A percentile compares a stretch with the other conserved stretches of the same genome.
phyloP scores from a whole-genome alignment of 2,797 vertebrate genomes.

The Vultur gryphus region DNA sequence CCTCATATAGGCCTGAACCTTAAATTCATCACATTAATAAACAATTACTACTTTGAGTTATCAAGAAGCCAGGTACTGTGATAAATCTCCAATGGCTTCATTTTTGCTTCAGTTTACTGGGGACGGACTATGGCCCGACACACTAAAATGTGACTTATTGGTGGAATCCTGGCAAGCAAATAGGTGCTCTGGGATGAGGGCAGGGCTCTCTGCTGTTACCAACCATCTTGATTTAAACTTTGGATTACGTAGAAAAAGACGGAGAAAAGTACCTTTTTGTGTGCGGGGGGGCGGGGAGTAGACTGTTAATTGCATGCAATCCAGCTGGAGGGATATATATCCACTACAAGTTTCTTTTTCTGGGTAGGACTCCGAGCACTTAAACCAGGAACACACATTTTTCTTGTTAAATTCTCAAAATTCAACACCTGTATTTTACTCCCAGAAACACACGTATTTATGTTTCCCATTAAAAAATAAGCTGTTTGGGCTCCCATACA shows the following conservation, averaged over 20 bases:
- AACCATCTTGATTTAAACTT: neutral
- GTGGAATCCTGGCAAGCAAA: neutral
- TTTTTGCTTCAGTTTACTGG: neutral
- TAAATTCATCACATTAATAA: neutral
- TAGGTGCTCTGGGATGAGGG: neutral
- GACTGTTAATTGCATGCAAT: neutral
- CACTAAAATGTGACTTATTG: neutral
- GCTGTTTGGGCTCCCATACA: neutral
- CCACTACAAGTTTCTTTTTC: neutral
- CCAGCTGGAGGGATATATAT: neutral
- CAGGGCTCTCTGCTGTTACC: neutral
- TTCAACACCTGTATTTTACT: constrained; percentile 21
- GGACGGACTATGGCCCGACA: neutral
- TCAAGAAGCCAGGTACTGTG: neutral
- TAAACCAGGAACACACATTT: neutral
- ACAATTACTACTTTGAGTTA: neutral
- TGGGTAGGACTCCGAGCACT: neutral
- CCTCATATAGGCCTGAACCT: neutral
- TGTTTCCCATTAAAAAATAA: constrained; percentile 19
- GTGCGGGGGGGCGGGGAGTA: neutral
- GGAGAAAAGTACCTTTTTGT: neutral
- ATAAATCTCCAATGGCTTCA: neutral
- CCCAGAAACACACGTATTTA: constrained; percentile 2
- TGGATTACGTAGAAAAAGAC: neutral
- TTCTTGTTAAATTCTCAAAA: constrained; percentile 31